These are phyloP conservation scores for Mesitornis unicolor DNA, from an alignment of 2,113 vertebrate genomes.

Conservation along the genomic window DNA sequence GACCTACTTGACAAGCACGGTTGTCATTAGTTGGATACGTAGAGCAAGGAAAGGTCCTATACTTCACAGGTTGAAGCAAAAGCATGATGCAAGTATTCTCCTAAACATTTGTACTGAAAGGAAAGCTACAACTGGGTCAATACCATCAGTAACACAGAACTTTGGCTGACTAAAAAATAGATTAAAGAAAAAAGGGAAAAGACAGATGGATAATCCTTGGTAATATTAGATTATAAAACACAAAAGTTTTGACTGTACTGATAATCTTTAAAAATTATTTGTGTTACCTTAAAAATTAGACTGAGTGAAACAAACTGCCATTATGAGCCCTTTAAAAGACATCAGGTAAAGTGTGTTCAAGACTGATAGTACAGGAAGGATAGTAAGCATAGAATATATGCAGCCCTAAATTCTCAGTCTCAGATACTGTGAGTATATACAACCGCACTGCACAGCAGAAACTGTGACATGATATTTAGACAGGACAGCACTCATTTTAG, in stretches of 20 bases:
- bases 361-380: not conserved
- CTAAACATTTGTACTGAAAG: not conserved
- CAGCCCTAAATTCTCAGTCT: not conserved
- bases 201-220: not conserved
- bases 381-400: not conserved
- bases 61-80: not conserved
- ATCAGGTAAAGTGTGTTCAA: not conserved
- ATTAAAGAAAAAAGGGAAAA: not conserved
- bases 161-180: not conserved
- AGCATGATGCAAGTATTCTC: not conserved
- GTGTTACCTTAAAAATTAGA: not conserved
- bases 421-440: not conserved
- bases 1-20: not conserved
- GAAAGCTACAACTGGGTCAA: not conserved
- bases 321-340: not conserved
- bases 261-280: not conserved
- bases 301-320: not conserved
- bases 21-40: not conserved
- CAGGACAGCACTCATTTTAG: not conserved
- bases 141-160: not conserved
- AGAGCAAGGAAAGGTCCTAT: not conserved
- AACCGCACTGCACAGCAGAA: not conserved
- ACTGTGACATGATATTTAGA: not conserved
- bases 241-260: not conserved
- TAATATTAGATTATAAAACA: not conserved